Conservation (phyloP, 2,888 invertebrate species). For the Xestia xanthographa region DNA sequence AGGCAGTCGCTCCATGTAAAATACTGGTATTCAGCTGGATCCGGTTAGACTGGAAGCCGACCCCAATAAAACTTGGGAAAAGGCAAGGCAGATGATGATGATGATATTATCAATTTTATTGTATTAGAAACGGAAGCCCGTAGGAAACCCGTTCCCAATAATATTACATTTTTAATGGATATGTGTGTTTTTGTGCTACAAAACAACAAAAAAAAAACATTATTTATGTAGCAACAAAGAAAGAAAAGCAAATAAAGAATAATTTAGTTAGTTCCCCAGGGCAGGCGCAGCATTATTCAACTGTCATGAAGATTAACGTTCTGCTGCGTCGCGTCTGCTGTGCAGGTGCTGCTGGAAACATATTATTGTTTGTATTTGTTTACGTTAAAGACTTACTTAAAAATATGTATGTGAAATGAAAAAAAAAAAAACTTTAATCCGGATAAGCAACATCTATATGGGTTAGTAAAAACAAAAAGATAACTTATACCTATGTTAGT, state of each 20-base stretch:
- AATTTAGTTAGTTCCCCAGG: constrained; percentile 21
- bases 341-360: constrained; percentile 17
- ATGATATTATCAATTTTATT: too few relatives aligned
- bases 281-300: constrained; percentile 36
- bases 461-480: too few relatives aligned
- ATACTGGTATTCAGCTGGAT: too few relatives aligned
- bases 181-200: neutral
- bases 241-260: constrained; percentile 35
- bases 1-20: too few relatives aligned
- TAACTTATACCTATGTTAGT: too few relatives aligned
- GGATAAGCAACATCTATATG: too few relatives aligned
- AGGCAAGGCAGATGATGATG: too few relatives aligned
- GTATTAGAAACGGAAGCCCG: neutral
- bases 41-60: too few relatives aligned
- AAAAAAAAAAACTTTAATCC: too few relatives aligned
- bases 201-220: neutral
- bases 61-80: too few relatives aligned
- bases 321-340: constrained; percentile 7
- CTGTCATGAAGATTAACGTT: constrained; percentile 43
- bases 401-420: neutral
- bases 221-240: constrained; percentile 13
- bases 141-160: neutral
- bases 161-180: neutral
- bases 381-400: neutral
- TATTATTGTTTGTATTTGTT: constrained; percentile 13